Evolutionary conservation across 2,797 vertebrate genomes (phyloP).

Genomic region (Mergus octosetaceus): DNA sequence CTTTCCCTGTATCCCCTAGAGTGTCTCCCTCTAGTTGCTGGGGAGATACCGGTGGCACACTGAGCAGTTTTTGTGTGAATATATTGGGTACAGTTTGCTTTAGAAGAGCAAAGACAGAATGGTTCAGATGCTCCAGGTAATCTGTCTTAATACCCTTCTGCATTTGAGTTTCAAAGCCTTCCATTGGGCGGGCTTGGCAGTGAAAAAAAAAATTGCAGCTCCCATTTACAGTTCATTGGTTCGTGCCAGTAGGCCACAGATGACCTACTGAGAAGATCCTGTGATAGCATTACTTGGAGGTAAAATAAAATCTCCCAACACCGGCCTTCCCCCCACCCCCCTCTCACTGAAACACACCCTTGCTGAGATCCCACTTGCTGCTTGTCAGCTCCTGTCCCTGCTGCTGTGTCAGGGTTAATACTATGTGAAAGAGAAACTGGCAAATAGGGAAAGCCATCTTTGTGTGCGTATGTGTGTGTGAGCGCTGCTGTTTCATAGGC

Average conservation of each 20-base stretch:
- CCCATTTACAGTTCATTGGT: conserved; percentile 77
- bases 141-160: conserved; percentile 83
- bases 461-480: conserved; percentile 62
- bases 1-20: not conserved
- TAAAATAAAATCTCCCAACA: not conserved
- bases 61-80: not conserved
- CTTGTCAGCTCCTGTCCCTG: not conserved
- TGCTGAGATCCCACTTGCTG: not conserved
- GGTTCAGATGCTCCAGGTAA: conserved; percentile 79
- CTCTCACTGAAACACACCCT: not conserved
- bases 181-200: conserved; percentile 70
- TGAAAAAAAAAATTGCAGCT: conserved; percentile 64
- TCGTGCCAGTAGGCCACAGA: conserved; percentile 43
- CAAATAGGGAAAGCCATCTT: conserved; percentile 79
- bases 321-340: not conserved
- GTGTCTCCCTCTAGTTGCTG: not conserved
- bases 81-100: not conserved
- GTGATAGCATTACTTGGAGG: not conserved
- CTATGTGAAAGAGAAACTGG: conserved; percentile 63
- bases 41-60: not conserved
- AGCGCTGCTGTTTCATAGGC: conserved; percentile 75
- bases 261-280: conserved; percentile 44
- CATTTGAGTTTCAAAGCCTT: conserved; percentile 76
- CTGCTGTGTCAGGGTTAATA: not conserved
- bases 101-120: not conserved